Conservation (phyloP, 1,140 invertebrate species). For the Drosophila asahinai region DNA sequence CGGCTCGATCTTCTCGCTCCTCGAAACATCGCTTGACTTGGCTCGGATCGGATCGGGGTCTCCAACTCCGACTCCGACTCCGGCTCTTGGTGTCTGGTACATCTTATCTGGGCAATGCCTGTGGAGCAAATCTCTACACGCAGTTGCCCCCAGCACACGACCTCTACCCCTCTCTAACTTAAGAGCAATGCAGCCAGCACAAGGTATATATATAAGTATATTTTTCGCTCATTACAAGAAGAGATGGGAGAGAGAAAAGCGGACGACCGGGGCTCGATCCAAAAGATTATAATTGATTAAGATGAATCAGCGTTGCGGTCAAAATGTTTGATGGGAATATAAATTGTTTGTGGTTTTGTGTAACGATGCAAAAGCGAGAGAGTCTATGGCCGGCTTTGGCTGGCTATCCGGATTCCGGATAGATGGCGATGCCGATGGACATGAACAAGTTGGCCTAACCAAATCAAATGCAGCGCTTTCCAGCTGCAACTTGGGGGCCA, state of each 20-base stretch:
- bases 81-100: constrained; percentile 30
- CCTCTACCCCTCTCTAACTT: constrained; percentile 46
- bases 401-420: constrained; percentile 32
- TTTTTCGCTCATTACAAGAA: constrained; percentile 76
- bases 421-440: constrained; percentile 27
- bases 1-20: constrained; percentile 38
- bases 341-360: constrained; percentile 84
- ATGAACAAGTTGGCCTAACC: constrained; percentile 67
- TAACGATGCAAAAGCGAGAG: constrained; percentile 69
- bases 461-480: constrained; percentile 80
- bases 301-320: constrained; percentile 84
- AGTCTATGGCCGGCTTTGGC: constrained; percentile 22
- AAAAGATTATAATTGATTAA: constrained; percentile 84
- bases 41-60: constrained; percentile 10
- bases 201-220: constrained; percentile 12
- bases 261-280: constrained; percentile 34
- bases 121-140: constrained; percentile 77
- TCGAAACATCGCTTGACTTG: constrained; percentile 42
- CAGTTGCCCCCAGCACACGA: constrained; percentile 74
- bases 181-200: constrained; percentile 11
- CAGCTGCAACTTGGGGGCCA: constrained; percentile 27
- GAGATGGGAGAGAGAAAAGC: constrained; percentile 47
- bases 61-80: constrained; percentile 1
- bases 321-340: constrained; percentile 84
- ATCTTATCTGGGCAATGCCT: constrained; percentile 75